phyloP scores from a whole-genome alignment of 2,888 invertebrate species.

The Coenonympha glycerion region DNA sequence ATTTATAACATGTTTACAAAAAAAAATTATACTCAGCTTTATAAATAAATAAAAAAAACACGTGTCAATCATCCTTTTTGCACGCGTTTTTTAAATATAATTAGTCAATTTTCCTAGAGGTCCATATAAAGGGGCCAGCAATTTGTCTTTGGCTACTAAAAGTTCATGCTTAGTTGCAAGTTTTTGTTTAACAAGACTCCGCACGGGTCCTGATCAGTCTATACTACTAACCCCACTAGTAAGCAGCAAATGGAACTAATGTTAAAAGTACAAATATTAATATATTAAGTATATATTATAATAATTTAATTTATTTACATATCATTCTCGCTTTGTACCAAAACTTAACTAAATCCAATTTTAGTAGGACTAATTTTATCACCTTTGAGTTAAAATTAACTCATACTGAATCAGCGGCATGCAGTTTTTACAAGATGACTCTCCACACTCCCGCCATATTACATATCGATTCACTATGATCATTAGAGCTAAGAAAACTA shows the following conservation, averaged over 20 bases:
- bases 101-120: neutral
- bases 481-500: too few species aligned
- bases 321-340: neutral
- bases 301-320: neutral
- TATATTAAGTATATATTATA: conserved; percentile 2
- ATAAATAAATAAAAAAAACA: too few species aligned
- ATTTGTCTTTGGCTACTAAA: conserved; percentile 5
- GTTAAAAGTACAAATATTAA: too few species aligned
- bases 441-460: too few species aligned
- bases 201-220: neutral
- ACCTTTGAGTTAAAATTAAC: too few species aligned
- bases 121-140: neutral
- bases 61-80: too few species aligned
- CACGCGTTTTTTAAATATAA: too few species aligned
- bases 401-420: too few species aligned
- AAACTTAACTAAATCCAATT: neutral
- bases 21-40: too few species aligned
- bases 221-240: neutral
- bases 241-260: neutral
- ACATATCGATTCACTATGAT: too few species aligned
- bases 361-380: too few species aligned
- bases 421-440: too few species aligned
- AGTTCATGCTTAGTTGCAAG: neutral
- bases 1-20: neutral
- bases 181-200: neutral